Evolutionary conservation across 2,888 invertebrate genomes (phyloP), one percentile per base, ranked within the genome.

Genomic region (Lepidonotus clava): DNA sequence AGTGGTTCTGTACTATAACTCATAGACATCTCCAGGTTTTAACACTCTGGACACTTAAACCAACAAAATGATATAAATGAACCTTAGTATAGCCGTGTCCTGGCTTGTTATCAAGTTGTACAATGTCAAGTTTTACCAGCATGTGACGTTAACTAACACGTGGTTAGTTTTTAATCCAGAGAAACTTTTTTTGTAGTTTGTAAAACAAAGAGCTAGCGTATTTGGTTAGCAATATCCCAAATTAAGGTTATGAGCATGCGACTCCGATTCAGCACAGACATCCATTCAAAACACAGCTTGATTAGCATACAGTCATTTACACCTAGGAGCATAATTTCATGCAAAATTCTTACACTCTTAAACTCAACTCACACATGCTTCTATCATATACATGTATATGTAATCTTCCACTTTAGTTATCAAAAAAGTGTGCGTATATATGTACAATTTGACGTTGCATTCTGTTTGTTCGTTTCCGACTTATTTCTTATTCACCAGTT

Each of bases 61-160:
- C n/a, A 61, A 61, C 53, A 61, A 61, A 61, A 61, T n/a, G n/a
- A 61, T 32, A 61, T 61, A 61, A 61, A 32, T 61, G 28, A 61
- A 61, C 61, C 24, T 61, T 61, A 61, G 28, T 61, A 32, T 28
- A 61, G 61, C 61, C 61, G 28, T 61, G 28, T 24, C 24, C 28
- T 11, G 61, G 61, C 28, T 71, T 36, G 71, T 34, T 38, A 71
- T 71, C 71, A 71, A 71, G 71, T 71, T 71, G 34, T 38, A 71
- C 38, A 71, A 71, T 71, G 38, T 71, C 71, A 71, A 71, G 71
- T 71, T 71, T 71, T 24, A 28, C 28, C 61, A 61, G 28, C 61
- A 61, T 28, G 61, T 61, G 61, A 24, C n/a, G 56, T 28, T n/a
- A 61, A n/a, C n/a, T n/a, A 61, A 61, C 61, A 61, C 61, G 28